Evolutionary conservation across 2,888 invertebrate species (phyloP).

Genomic region (Antheraea yamamai): DNA sequence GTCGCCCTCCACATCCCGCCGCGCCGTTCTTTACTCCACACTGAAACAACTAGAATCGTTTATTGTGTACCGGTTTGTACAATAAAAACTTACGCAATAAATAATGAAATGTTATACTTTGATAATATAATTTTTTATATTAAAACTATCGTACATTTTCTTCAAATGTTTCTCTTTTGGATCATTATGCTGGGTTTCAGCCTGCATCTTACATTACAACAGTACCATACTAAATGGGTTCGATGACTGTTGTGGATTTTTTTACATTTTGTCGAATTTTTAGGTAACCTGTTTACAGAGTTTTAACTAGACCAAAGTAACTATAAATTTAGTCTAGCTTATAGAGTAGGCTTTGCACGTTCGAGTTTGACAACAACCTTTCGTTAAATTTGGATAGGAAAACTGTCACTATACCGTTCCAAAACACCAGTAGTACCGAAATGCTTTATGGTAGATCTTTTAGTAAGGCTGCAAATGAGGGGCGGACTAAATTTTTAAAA

Average conservation of each 20-base stretch:
- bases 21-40: constrained; percentile 29
- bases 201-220: neutral
- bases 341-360: too few species aligned
- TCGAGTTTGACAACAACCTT: too few species aligned
- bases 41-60: constrained; percentile 1
- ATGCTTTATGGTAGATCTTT: neutral
- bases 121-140: neutral
- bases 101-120: neutral
- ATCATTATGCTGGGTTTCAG: neutral
- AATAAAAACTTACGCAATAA: constrained; percentile 3
- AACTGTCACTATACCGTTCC: neutral
- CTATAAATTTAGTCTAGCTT: too few species aligned
- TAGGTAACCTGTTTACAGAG: neutral
- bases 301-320: too few species aligned
- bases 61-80: neutral
- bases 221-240: neutral
- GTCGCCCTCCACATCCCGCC: constrained; percentile 37
- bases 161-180: neutral
- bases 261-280: neutral
- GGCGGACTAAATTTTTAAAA: neutral
- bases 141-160: neutral
- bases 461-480: neutral
- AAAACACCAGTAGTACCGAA: neutral
- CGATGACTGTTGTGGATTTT: neutral
- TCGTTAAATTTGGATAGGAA: too few species aligned